Percentiles rank a stretch among this genome's conserved stretches.
These are phyloP conservation scores for Riparia riparia DNA, from an alignment of 2,113 vertebrate species.

Conservation along the genomic window DNA sequence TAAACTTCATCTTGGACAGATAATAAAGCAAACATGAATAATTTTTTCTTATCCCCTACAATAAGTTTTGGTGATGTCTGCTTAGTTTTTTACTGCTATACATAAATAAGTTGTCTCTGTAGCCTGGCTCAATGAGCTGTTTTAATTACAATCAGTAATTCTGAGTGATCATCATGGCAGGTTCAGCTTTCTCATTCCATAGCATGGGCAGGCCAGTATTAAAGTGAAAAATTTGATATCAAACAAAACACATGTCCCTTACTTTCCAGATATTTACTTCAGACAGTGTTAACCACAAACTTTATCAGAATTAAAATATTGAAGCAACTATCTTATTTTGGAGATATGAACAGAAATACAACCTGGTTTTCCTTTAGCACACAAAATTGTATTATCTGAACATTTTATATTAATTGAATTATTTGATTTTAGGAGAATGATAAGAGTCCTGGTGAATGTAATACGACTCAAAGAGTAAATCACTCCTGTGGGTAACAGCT, in stretches of 20 bases:
- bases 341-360: not conserved
- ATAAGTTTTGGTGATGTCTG: not conserved
- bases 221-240: not conserved
- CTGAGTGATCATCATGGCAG: not conserved
- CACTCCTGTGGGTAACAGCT: not conserved
- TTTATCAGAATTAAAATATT: not conserved
- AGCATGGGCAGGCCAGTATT: not conserved
- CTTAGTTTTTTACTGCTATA: not conserved
- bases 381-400: not conserved
- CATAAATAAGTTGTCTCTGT: not conserved
- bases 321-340: not conserved
- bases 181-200: not conserved
- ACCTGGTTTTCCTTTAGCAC: not conserved
- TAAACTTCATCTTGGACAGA: not conserved
- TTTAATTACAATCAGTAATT: not conserved
- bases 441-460: not conserved
- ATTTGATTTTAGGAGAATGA: not conserved
- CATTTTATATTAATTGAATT: not conserved
- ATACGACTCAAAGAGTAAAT: not conserved
- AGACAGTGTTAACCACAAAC: not conserved
- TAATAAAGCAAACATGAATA: not conserved
- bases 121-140: rapidly evolving
- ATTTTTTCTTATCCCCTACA: not conserved
- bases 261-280: not conserved
- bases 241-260: not conserved